Conservation (phyloP, 2,113 vertebrate genomes). For the Tonatia bakeri region DNA sequence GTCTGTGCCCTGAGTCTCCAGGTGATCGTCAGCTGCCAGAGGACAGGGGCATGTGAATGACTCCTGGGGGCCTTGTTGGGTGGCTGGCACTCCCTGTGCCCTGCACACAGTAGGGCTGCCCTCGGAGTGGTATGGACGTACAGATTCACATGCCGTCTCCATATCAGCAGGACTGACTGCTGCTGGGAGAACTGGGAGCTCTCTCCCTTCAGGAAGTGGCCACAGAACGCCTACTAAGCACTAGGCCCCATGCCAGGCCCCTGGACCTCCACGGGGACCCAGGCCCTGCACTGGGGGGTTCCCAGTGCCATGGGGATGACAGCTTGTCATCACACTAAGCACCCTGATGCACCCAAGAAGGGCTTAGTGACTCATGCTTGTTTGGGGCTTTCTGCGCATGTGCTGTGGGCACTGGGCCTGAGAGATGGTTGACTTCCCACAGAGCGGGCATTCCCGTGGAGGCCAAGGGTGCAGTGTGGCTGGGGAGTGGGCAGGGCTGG, state of each 20-base stretch:
- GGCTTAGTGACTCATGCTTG: background rate
- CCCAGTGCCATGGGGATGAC: background rate
- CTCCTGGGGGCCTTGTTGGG: background rate
- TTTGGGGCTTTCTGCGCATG: background rate
- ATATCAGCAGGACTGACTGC: background rate
- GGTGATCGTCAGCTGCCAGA: background rate
- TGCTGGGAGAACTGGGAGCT: background rate
- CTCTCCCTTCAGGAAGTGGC: background rate
- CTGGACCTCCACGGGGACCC: background rate
- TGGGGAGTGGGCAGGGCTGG: background rate
- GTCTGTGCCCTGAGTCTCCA: background rate
- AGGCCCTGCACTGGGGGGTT: background rate
- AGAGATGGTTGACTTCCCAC: no score
- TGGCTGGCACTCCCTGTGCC: background rate
- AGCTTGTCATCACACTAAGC: background rate
- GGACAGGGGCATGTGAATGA: background rate
- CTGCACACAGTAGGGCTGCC: background rate
- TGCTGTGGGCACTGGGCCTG: background rate
- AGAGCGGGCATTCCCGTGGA: background rate
- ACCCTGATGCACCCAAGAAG: accelerated
- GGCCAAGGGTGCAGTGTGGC: no score
- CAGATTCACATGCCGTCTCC: background rate
- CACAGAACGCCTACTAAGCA: background rate
- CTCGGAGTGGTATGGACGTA: accelerated
- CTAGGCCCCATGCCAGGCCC: background rate